Base-by-base conservation (phyloP, 2,888 invertebrate genomes). In the Acleris emargana region DNA sequence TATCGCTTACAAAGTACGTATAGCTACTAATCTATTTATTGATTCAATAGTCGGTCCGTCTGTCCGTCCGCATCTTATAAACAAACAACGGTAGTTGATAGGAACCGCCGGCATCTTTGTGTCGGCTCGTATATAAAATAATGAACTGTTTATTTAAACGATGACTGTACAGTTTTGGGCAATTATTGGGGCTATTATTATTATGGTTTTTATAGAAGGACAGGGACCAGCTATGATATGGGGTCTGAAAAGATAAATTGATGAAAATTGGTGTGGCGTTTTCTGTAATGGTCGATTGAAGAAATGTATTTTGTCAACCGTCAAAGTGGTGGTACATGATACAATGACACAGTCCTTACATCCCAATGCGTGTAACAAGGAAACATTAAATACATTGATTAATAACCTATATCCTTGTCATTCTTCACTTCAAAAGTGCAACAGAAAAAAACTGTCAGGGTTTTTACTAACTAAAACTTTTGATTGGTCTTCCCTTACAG, bases 1-100 rank as follows among this genome's bases (percentile, higher is more conserved):
- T 88, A 91, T 91, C 88, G 73, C 74, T 91, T 89, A 80, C 91
- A 89, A 86, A 88, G 85, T 81, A 79, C 73, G 75, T 74, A 76
- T 72, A 67, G 74, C 74, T 79, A 79, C 78, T 88, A 88, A 90
- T 89, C 84, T 87, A 84, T 88, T 89, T 89, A 90, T 84, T 82
- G 87, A 88, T 88, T 88, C 81, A 86, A 88, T 84, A 78, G 81
- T 76, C 72, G 70, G 75, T 74, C 69, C 69, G 71, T 71, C 74
- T 68, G 73, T 74, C 76, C 76, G 78, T 78, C 75, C 77, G 74
- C 70, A 69, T 68, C 60, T 63, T 47, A 71, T 78, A 76, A 83
- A 80, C 82, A 84, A 86, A 84, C 82, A 83, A 81, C 82, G 80
- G 86, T 84, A 84, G 85, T 80, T 73, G 72, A 72, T 71, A 73